A percentile compares a stretch with the other conserved stretches of the same genome.
These are phyloP conservation scores for Eupithecia inturbata DNA, from an alignment of 2,888 invertebrate genomes.

Conservation along the genomic window DNA sequence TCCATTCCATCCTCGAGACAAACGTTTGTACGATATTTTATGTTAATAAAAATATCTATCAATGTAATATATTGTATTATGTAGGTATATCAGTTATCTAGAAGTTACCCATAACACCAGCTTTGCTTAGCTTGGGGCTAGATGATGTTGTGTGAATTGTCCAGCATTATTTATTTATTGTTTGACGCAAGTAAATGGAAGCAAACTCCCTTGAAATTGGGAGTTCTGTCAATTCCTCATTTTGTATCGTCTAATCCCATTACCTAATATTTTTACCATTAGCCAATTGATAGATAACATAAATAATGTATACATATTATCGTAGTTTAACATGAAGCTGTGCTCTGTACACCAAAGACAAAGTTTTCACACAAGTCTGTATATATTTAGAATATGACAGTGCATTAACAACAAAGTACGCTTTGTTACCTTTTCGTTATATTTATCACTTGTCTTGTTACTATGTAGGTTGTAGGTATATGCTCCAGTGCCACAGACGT, in stretches of 20 bases:
- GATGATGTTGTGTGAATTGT: no score
- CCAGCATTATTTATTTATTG: no score
- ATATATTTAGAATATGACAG: slow-evolving; percentile 1
- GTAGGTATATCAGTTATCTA: no score
- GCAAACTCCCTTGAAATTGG: neutral
- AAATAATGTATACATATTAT: neutral
- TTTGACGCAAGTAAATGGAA: neutral
- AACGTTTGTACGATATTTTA: no score
- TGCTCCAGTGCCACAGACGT: neutral
- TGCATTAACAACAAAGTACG: neutral
- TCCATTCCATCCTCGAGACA: no score
- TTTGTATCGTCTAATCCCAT: neutral
- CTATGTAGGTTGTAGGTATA: neutral
- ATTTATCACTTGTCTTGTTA: neutral
- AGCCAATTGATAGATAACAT: neutral
- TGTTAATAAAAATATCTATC: no score
- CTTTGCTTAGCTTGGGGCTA: no score
- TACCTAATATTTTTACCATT: neutral
- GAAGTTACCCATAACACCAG: no score
- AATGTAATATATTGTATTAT: no score
- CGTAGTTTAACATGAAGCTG: neutral
- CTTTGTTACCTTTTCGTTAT: neutral
- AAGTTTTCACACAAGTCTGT: slow-evolving; percentile 1
- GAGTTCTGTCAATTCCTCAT: neutral
- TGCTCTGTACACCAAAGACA: neutral